Percentiles rank a stretch among this genome's conserved stretches.
phyloP scores from a whole-genome alignment of 2,797 vertebrate genomes.

The Dendrocincla fuliginosa region DNA sequence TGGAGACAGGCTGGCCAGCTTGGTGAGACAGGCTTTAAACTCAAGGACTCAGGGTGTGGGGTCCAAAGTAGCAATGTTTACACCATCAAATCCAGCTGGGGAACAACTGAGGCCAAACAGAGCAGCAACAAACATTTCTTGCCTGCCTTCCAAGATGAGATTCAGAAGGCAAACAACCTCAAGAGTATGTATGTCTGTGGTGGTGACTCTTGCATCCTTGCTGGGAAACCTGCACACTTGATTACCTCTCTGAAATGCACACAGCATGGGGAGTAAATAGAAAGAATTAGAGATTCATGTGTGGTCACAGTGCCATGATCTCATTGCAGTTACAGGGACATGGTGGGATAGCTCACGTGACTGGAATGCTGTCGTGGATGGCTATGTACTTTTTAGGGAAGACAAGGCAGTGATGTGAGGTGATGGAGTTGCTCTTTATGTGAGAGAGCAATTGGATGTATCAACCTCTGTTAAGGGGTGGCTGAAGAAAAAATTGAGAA shows the following conservation, averaged over 20 bases:
- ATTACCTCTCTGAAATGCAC: not conserved
- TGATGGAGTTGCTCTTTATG: not conserved
- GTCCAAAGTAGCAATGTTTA: not conserved
- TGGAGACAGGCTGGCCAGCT: not conserved
- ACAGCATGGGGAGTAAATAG: not conserved
- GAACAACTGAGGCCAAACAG: not conserved
- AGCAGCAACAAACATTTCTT: not conserved
- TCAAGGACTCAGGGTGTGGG: not conserved
- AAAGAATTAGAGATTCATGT: not conserved
- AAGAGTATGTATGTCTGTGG: not conserved
- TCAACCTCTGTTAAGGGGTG: rapidly evolving
- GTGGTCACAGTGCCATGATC: rapidly evolving
- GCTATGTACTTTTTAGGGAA: not conserved
- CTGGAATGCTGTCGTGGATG: not conserved
- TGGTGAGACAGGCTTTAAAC: not conserved
- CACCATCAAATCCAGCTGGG: not conserved
- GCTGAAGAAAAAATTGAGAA: not conserved
- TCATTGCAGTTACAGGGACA: not conserved
- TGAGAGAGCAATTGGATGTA: not conserved
- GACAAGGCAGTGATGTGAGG: not conserved
- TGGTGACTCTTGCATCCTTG: not conserved
- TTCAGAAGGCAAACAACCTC: not conserved
- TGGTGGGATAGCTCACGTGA: not conserved
- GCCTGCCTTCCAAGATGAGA: not conserved
- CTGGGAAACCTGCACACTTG: not conserved